phyloP scores from a whole-genome alignment of 2,888 invertebrate species.

The Pharmacophagus antenor region DNA sequence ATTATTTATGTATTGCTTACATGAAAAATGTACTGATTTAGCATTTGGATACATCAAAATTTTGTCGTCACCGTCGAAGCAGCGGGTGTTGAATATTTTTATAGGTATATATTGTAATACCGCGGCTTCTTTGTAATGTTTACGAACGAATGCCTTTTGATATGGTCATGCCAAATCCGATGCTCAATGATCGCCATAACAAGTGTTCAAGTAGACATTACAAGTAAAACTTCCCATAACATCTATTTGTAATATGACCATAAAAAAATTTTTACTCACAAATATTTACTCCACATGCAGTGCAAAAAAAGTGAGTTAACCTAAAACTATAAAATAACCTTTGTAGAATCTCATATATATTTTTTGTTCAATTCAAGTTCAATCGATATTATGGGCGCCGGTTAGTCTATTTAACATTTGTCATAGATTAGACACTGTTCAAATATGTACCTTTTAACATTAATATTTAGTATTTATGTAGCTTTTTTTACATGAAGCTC shows the following conservation, averaged over 20 bases:
- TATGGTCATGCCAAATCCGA: conserved; percentile 16
- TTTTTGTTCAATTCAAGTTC: no score
- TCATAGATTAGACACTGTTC: conserved; percentile 20
- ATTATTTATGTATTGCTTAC: no score
- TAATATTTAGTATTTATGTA: conserved; percentile 29
- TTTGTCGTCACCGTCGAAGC: neutral
- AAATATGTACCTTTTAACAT: conserved; percentile 27
- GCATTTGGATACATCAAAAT: neutral
- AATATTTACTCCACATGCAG: no score
- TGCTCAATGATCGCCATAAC: conserved; percentile 9
- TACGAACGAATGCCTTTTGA: neutral
- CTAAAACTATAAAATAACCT: no score
- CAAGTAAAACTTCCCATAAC: conserved; percentile 2
- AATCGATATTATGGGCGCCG: neutral
- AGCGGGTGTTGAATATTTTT: neutral
- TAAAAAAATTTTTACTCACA: no score
- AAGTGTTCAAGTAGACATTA: conserved; percentile 4
- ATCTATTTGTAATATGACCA: neutral
- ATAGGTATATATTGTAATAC: neutral
- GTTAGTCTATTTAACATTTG: no score
- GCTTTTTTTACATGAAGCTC: conserved; percentile 36
- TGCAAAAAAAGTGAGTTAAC: no score
- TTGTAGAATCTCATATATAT: no score
- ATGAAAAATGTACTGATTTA: no score
- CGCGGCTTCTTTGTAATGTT: neutral